These are phyloP conservation scores for Schizotus pectinicornis DNA, from an alignment of 2,888 invertebrate species.

Conservation along the genomic window DNA sequence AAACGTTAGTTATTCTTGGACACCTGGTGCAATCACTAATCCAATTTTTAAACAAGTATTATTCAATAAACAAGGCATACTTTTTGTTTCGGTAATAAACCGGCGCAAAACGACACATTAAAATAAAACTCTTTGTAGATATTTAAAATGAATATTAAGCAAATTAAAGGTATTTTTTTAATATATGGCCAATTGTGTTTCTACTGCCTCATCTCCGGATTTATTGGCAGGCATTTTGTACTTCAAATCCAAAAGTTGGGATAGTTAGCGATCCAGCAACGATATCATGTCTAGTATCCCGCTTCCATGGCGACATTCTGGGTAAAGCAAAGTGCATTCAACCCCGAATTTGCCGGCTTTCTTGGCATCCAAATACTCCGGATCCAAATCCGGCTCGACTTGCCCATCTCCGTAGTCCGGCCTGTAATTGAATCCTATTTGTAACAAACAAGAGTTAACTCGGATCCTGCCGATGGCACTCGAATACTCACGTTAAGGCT, in stretches of 20 bases:
- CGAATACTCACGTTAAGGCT: constrained; percentile 70
- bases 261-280: constrained; percentile 35
- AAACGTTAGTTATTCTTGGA: too few relatives aligned
- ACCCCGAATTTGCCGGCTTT: constrained; percentile 68
- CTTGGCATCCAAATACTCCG: constrained; percentile 67
- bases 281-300: constrained; percentile 69
- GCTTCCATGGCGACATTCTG: constrained; percentile 66
- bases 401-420: constrained; percentile 63
- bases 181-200: too few relatives aligned
- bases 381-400: constrained; percentile 60
- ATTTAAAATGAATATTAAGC: too few relatives aligned
- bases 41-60: too few relatives aligned
- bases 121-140: too few relatives aligned
- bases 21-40: too few relatives aligned
- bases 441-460: constrained; percentile 16
- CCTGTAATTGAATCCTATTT: constrained; percentile 55
- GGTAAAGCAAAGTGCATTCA: constrained; percentile 68
- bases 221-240: too few relatives aligned
- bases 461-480: constrained; percentile 7
- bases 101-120: too few relatives aligned
- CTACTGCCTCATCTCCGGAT: too few relatives aligned
- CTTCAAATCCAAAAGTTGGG: not conserved
- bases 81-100: too few relatives aligned
- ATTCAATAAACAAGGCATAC: too few relatives aligned
- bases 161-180: too few relatives aligned